A percentile compares a stretch with the other conserved stretches of the same genome.
These are phyloP conservation scores for Ranitomeya variabilis DNA, from an alignment of 2,113 vertebrate species.

Conservation along the genomic window DNA sequence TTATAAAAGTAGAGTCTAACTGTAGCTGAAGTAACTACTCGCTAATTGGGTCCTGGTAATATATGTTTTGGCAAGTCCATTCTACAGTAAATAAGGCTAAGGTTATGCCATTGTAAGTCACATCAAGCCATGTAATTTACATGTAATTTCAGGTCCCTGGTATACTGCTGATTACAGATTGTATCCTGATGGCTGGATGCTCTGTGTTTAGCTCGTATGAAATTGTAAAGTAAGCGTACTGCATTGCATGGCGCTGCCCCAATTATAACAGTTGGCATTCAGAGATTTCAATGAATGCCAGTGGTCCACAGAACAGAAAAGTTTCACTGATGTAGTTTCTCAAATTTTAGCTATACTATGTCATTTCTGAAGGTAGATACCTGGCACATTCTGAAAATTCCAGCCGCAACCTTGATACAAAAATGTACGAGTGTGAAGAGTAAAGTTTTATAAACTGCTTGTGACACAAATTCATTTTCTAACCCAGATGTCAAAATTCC, in stretches of 20 bases:
- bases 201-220: neutral
- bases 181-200: neutral
- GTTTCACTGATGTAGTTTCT: no score
- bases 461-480: no score
- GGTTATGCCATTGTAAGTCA: neutral
- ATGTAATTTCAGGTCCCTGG: neutral
- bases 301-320: no score
- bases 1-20: constrained; percentile 2
- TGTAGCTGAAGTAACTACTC: neutral
- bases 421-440: no score
- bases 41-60: neutral
- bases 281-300: neutral
- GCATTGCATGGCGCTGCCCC: neutral
- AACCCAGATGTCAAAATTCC: no score
- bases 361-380: no score
- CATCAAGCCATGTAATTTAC: neutral
- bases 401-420: no score
- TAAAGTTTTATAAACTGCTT: no score
- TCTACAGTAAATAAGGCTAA: neutral
- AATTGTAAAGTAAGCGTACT: neutral
- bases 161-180: neutral
- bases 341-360: no score
- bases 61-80: neutral
- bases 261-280: neutral
- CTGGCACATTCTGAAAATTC: no score